Percentiles rank a stretch among this genome's conserved stretches.
These are phyloP conservation scores for Epinephelus cyanopodus DNA, from an alignment of 2,113 vertebrate genomes.

Conservation along the genomic window DNA sequence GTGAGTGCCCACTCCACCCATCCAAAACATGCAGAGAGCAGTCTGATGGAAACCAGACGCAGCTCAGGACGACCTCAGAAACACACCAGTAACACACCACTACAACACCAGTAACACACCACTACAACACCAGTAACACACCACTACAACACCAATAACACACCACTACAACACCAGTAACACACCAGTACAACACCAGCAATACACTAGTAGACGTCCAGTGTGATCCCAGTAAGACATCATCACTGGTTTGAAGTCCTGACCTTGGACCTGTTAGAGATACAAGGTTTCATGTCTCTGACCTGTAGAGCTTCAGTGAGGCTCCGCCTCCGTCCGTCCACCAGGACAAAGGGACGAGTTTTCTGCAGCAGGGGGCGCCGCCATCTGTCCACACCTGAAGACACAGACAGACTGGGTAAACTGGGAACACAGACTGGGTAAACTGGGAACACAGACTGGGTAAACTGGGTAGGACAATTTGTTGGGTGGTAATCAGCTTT, in stretches of 20 bases:
- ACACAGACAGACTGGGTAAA: conserved; percentile 28
- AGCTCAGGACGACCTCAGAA: neutral
- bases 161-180: no score
- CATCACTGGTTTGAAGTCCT: neutral
- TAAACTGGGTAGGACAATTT: neutral
- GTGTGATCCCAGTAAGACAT: no score
- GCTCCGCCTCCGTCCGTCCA: conserved; percentile 74
- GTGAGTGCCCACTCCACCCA: conserved; percentile 8
- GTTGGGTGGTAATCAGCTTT: no score
- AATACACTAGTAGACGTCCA: neutral
- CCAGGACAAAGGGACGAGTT: conserved; percentile 79
- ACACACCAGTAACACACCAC: neutral
- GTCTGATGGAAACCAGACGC: conserved; percentile 26
- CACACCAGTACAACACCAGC: neutral
- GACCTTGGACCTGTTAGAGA: conserved; percentile 10
- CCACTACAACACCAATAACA: neutral
- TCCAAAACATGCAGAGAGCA: conserved; percentile 1
- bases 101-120: neutral
- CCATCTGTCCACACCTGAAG: conserved; percentile 55
- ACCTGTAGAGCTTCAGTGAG: conserved; percentile 80
- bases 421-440: conserved; percentile 12
- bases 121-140: neutral
- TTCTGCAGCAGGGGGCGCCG: conserved; percentile 63
- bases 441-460: conserved; percentile 13
- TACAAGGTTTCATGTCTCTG: conserved; percentile 1